Conservation (phyloP, 2,797 vertebrate species). For the Diplodus sargus region DNA sequence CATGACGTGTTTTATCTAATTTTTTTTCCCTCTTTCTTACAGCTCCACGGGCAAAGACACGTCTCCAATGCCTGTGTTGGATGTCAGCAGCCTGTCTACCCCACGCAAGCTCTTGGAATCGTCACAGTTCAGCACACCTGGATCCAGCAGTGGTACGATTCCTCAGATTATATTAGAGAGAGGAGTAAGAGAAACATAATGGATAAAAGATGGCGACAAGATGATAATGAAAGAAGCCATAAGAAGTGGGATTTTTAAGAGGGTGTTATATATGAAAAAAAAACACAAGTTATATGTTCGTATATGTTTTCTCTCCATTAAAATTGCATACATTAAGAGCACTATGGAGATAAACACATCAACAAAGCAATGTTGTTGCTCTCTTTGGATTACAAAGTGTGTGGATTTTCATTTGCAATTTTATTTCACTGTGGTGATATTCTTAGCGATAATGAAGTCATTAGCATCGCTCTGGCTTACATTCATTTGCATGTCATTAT, state of each 20-base stretch:
- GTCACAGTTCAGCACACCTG: constrained; percentile 90
- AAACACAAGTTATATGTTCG: constrained; percentile 3
- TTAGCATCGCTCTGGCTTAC: constrained; percentile 61
- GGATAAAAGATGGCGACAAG: neutral
- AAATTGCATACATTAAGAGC: constrained; percentile 27
- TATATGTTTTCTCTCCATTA: constrained; percentile 27
- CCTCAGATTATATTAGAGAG: neutral
- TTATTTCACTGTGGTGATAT: constrained; percentile 51
- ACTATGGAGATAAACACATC: constrained; percentile 30
- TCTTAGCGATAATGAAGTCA: constrained; percentile 64
- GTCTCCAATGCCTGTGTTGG: constrained; percentile 87
- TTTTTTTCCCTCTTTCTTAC: constrained; percentile 11
- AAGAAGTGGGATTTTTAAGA: neutral
- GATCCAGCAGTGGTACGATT: constrained; percentile 87
- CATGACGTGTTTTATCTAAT: neutral
- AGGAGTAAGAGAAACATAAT: neutral
- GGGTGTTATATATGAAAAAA: neutral
- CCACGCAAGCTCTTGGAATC: constrained; percentile 93
- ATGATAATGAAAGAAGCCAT: constrained; percentile 1
- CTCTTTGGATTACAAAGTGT: constrained; percentile 34
- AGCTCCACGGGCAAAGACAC: constrained; percentile 90
- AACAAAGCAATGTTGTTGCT: constrained; percentile 20
- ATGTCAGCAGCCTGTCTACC: constrained; percentile 92
- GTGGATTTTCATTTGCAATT: constrained; percentile 47
- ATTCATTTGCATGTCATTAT: constrained; percentile 73